Evolutionary conservation across 2,888 invertebrate species (phyloP).

Genomic region (Periphyllus acericola): DNA sequence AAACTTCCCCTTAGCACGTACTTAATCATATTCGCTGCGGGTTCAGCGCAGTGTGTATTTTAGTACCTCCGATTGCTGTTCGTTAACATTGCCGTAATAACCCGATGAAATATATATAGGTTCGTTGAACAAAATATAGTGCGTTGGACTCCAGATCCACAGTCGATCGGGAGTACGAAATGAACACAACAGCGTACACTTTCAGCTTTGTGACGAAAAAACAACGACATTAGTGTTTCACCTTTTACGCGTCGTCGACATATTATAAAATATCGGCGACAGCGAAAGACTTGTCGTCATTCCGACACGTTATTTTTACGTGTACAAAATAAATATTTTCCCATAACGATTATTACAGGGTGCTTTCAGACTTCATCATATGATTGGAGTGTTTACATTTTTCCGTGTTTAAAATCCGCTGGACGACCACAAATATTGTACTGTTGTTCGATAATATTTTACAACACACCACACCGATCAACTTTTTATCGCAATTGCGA

Average conservation of each 20-base stretch:
- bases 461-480: too few species aligned
- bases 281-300: background rate
- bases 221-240: background rate
- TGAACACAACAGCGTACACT: background rate
- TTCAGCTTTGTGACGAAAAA: background rate
- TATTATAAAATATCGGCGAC: background rate
- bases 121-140: background rate
- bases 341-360: too few species aligned
- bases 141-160: background rate
- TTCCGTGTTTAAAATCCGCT: too few species aligned
- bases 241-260: background rate
- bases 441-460: too few species aligned
- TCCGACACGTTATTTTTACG: background rate
- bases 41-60: slow-evolving; percentile 51
- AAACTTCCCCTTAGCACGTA: slow-evolving; percentile 58
- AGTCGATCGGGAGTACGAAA: background rate
- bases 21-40: slow-evolving; percentile 51
- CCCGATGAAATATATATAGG: slow-evolving; percentile 1
- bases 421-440: too few species aligned
- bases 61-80: slow-evolving; percentile 39
- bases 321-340: background rate
- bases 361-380: too few species aligned
- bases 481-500: too few species aligned
- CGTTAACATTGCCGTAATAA: slow-evolving; percentile 24
- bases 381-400: too few species aligned